Evolutionary conservation across 2,113 vertebrate species (phyloP), one percentile per base, ranked within the genome.

Genomic region (Syngnathus typhle): DNA sequence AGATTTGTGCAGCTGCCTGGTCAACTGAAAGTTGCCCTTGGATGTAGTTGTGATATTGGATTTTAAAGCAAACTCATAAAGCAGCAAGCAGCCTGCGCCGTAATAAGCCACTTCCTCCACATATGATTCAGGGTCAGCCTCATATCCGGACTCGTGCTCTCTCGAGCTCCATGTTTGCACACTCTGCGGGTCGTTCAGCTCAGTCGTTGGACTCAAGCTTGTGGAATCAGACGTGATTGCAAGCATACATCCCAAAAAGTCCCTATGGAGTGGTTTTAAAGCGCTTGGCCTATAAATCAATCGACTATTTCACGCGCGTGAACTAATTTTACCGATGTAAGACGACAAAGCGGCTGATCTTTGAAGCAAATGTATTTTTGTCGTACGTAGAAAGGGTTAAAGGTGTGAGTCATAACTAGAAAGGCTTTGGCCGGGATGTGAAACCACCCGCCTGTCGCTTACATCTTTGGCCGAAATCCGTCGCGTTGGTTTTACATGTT

Each of bases 71-170:
- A 79, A 84, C 81, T 84, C 80, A 77, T 85, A 86, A 85, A 87
- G 76, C 64, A 64, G 71, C 43, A 64, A 64, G 70, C 46, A 47
- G 67, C 77, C 72, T 82, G 59, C 58, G n/a, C 72, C 80, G 64
- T 84, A 85, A 82, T 85, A 89, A 85, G 83, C 58, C 71, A 82
- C 89, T 88, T 85, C 87, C 88, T 76, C 66, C 73, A 56, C 46
- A 67, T 75, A 75, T 84, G 79, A 84, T 84, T 83, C 64, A 55
- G 78, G 73, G 82, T 89, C 82, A 71, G 80, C 64, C 80, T 91
- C 88, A 84, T 91, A 90, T 92, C 89, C 90, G 88, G 88, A 85
- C 76, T 78, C 47, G n/a, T 46, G 68, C 73, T 88, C 86, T 81
- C 84, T 69, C 73, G 79, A 74, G 82, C 60, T 51, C 75, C 74